Evolutionary conservation across 2,797 vertebrate species (phyloP).

Genomic region (Somateria mollissima): DNA sequence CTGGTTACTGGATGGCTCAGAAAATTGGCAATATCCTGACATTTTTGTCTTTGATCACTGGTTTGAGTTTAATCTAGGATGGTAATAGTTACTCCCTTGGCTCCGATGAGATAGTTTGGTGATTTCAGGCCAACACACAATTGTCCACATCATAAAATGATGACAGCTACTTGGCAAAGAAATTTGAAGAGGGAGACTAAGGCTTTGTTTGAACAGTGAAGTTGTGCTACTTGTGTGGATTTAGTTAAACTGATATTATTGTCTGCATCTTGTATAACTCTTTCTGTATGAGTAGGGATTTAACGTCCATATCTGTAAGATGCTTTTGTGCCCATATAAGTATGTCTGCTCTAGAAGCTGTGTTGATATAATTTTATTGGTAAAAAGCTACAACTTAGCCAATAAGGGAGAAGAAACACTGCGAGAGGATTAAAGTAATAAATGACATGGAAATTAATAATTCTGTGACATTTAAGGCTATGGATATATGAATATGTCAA

Average conservation of each 20-base stretch:
- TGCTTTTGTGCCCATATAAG: background rate
- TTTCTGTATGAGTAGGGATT: background rate
- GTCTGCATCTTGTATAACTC: background rate
- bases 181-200: background rate
- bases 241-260: background rate
- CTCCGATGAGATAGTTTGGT: background rate
- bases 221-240: background rate
- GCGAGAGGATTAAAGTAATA: constrained; percentile 9
- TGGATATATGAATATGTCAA: background rate
- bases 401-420: background rate
- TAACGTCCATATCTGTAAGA: background rate
- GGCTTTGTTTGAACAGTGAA: background rate
- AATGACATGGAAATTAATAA: background rate
- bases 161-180: constrained; percentile 15
- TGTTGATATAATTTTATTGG: background rate
- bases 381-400: background rate
- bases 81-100: background rate
- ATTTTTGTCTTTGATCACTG: background rate
- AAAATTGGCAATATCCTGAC: background rate
- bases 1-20: background rate
- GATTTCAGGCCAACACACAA: background rate
- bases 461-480: background rate
- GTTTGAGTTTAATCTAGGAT: background rate
- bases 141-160: background rate
- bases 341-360: background rate